A percentile compares a stretch with the other conserved stretches of the same genome.
These are phyloP conservation scores for Lathronympha strigana DNA, from an alignment of 2,888 invertebrate genomes.

Conservation along the genomic window DNA sequence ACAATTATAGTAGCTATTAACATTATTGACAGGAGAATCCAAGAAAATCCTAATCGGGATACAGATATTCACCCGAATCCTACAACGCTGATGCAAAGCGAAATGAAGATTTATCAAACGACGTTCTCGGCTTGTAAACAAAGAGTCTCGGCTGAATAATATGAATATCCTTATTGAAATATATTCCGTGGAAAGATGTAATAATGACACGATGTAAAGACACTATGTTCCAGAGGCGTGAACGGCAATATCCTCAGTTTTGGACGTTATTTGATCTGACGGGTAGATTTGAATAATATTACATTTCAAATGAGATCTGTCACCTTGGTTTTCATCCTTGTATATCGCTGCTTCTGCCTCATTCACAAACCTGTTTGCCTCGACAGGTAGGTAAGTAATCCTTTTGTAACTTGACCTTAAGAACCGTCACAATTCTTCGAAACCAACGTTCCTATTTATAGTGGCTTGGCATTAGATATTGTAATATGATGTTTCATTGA, in stretches of 20 bases:
- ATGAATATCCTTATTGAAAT: background rate
- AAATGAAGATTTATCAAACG: too few relatives aligned
- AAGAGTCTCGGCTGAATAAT: background rate
- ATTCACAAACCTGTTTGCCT: background rate
- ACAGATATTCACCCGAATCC: too few relatives aligned
- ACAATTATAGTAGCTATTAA: too few relatives aligned
- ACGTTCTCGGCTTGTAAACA: background rate
- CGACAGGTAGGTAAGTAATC: background rate
- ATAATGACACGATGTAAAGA: background rate
- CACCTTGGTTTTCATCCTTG: conserved; percentile 13
- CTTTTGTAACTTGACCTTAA: background rate
- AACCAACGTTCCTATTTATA: background rate
- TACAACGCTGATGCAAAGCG: too few relatives aligned
- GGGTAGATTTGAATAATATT: conserved; percentile 16
- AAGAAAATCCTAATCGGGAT: too few relatives aligned
- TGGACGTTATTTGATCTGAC: conserved; percentile 4
- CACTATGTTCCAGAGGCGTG: background rate
- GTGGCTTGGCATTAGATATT: background rate
- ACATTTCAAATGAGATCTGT: conserved; percentile 12
- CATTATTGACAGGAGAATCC: too few relatives aligned
- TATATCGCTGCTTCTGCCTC: background rate
- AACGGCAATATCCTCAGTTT: conserved; percentile 7
- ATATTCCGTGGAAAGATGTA: background rate
- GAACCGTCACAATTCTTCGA: background rate
- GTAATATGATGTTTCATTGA: background rate